Evolutionary conservation across 2,797 vertebrate species (phyloP), one percentile per base, ranked within the genome.

Genomic region (Coilia nasus): DNA sequence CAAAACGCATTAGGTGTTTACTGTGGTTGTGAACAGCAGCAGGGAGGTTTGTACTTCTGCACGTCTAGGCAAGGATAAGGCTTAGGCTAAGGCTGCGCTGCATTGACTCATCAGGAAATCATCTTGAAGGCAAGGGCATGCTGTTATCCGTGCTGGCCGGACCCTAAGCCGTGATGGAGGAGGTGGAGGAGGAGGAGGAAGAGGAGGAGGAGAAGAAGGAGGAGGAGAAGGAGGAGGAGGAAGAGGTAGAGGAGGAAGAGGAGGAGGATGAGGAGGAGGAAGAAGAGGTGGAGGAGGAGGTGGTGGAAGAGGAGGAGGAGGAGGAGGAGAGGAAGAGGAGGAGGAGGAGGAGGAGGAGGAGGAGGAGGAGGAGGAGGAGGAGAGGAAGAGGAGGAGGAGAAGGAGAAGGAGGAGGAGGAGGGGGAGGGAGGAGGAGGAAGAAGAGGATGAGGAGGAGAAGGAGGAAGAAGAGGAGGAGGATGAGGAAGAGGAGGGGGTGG

Each of bases 61-160:
- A 54, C 50, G 3, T 14, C 9, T 9, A 54, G 50, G 9, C 86
- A 25, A 81, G 85, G 86, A 87, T 83, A 88, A 82, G 87, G 83
- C 81, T 88, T 84, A 87, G 1, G 23, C 82, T 67, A 81, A 60
- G 80, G 82, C 87, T 87, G 64, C 71, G 83, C 85, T 80, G 35
- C 84, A 83, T 86, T 88, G 87, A 89, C 86, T 88, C 54, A 81
- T 87, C 85, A 88, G 67, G 35, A 86, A 90, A 90, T 84, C 81
- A 83, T 81, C n/a, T 21, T 67, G 81, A 84, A 92, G 93, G 94
- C 94, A 94, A 95, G 90, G 88, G 96, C 95, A 94, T 93, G 92
- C 91, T 93, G 92, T 92, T 93, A 93, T 92, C 86, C 89, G 89
- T 91, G 50, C 50, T 92, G 91, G 92, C 85, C 91, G 91, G 93